Evolutionary conservation across 2,888 invertebrate genomes (phyloP), one percentile per base, ranked within the genome.

Genomic region (Eustalomyia histrio): DNA sequence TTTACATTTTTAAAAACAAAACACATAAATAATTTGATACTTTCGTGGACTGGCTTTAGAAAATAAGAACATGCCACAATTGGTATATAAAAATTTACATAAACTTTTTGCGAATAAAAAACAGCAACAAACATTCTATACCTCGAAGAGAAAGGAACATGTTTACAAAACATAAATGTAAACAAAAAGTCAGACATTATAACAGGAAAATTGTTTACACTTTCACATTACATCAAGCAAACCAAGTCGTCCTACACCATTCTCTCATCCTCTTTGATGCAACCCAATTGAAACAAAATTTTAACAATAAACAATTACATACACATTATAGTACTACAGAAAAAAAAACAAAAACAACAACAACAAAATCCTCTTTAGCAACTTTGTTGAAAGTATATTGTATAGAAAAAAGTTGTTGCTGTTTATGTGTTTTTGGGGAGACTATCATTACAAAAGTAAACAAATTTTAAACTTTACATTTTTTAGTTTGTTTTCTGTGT

Each of bases 181-280:
- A 80, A 80, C 80, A 76, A 76, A 76, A 74, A 69, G 64, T 69
- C 76, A 74, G 76, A 81, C 73, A 81, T 76, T 74, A 69, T 74
- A 81, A 81, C 76, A 73, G 76, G 73, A 76, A 81, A 81, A 81
- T 74, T 81, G 76, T 76, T 81, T 81, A 81, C 80, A 81, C 80
- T 81, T 81, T 76, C 76, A 76, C 80, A 81, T 73, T 55, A 69
- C 57, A 57, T 58, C 58, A 75, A 75, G 60, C 68, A 29, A 64
- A 64, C 29, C 16, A 24, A 53, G 17, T 16, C 53, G 17, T 16
- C 53, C 24, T 21, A 29, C 7, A 21, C 2, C 4, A 12, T 29
- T 2, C 21, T 2, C 21, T 14, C 29, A 12, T 0, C 55, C 43
- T 60, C 9, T 16, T n/a, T 3, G 2, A 39, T n/a, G n/a, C 24